Percentiles rank a stretch among this genome's conserved stretches.
Evolutionary conservation across 2,797 vertebrate genomes (phyloP).

Genomic region (Erithacus rubecula): DNA sequence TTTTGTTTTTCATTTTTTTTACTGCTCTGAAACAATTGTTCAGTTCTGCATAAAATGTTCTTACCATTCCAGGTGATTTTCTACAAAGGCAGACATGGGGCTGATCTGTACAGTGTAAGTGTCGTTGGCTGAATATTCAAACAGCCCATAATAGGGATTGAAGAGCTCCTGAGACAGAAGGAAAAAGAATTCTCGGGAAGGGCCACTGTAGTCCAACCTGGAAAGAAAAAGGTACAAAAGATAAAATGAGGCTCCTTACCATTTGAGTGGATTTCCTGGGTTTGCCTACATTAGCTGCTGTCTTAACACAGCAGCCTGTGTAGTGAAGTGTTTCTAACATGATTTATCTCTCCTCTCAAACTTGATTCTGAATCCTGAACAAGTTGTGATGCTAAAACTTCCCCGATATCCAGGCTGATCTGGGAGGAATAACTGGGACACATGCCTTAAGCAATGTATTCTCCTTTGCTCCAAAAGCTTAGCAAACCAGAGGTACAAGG

Average conservation of each 20-base stretch:
- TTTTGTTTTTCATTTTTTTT: background rate
- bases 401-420: background rate
- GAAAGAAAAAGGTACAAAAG: slow-evolving; percentile 44
- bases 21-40: background rate
- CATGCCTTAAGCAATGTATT: background rate
- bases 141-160: slow-evolving; percentile 97
- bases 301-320: background rate
- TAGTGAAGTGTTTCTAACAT: background rate
- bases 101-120: slow-evolving; percentile 98
- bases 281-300: background rate
- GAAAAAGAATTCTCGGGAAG: slow-evolving; percentile 97
- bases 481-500: background rate
- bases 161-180: slow-evolving; percentile 98
- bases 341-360: background rate
- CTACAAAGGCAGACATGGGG: slow-evolving; percentile 97
- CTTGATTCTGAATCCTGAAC: background rate
- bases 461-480: background rate
- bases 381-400: background rate
- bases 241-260: background rate
- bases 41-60: background rate
- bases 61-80: slow-evolving; percentile 97
- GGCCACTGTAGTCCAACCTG: slow-evolving; percentile 96
- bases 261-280: background rate
- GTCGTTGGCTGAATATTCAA: slow-evolving; percentile 97
- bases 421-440: background rate